These are phyloP conservation scores for Cinclus mexicanus DNA, from an alignment of 2,113 vertebrate species.

Conservation along the genomic window DNA sequence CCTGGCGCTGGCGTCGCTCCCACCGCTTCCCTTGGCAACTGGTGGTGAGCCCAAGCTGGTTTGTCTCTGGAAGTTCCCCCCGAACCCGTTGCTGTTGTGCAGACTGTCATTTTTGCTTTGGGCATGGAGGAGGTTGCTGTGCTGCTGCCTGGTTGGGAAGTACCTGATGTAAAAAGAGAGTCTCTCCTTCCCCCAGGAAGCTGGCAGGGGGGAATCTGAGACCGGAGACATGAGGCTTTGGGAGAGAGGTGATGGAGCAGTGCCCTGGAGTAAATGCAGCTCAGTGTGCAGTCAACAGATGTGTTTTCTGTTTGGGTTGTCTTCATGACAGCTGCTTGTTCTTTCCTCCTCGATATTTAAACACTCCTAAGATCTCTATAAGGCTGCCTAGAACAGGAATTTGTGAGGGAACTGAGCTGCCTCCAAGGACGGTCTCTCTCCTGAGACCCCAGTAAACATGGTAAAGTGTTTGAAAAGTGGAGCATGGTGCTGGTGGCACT, in stretches of 20 bases:
- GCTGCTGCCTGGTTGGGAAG: background rate
- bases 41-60: background rate
- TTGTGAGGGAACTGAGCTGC: background rate
- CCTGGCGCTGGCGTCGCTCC: background rate
- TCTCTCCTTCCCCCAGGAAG: background rate
- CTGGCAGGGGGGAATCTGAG: background rate
- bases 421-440: background rate
- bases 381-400: background rate
- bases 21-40: background rate
- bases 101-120: background rate
- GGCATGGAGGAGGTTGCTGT: background rate
- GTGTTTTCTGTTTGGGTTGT: background rate
- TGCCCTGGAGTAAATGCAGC: background rate
- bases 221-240: background rate
- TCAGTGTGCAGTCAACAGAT: background rate
- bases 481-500: background rate
- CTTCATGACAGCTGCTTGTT: background rate
- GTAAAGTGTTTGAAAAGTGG: background rate
- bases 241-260: background rate
- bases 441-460: background rate
- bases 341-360: background rate
- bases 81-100: background rate
- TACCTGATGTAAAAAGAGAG: background rate
- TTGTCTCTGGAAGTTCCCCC: background rate
- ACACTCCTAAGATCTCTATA: background rate